Evolutionary conservation across 2,797 vertebrate species (phyloP).

Genomic region (Sebastes paucispinis): DNA sequence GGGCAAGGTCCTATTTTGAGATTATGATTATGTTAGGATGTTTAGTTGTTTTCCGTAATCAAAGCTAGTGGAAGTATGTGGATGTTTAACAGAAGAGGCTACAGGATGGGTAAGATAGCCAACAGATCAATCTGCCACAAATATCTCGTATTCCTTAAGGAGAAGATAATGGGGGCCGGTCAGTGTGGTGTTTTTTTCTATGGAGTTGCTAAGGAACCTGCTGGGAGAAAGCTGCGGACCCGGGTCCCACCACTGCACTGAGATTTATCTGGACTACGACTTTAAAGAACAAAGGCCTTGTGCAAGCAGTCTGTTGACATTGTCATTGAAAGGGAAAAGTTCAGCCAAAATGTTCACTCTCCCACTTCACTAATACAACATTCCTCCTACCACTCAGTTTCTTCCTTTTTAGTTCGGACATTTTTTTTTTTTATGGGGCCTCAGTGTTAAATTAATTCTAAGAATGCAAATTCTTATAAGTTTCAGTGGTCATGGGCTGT

Average conservation of each 20-base stretch:
- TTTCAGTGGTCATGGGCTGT: not conserved
- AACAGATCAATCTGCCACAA: not conserved
- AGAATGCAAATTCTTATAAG: not conserved
- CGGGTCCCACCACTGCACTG: constrained; percentile 19
- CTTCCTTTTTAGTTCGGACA: not conserved
- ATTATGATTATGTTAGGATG: not conserved
- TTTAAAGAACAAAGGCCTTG: constrained; percentile 64
- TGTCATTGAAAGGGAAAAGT: constrained; percentile 30
- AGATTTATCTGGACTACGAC: constrained; percentile 66
- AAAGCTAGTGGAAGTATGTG: not conserved
- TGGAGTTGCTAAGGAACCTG: constrained; percentile 71
- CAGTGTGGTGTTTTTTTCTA: constrained; percentile 19
- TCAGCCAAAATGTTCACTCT: constrained; percentile 14
- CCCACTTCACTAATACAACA: not conserved
- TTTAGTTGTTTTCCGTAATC: not conserved
- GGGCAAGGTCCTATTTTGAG: too few relatives aligned
- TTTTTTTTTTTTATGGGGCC: not conserved
- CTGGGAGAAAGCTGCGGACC: constrained; percentile 52
- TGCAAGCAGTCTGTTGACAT: constrained; percentile 37
- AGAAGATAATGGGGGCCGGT: not conserved
- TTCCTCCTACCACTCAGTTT: not conserved
- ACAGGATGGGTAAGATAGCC: not conserved
- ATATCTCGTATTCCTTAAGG: not conserved
- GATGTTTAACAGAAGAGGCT: not conserved
- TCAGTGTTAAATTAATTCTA: not conserved